These are phyloP conservation scores for Brachionus angularis DNA, from an alignment of 1,140 invertebrate species.

Conservation along the genomic window DNA sequence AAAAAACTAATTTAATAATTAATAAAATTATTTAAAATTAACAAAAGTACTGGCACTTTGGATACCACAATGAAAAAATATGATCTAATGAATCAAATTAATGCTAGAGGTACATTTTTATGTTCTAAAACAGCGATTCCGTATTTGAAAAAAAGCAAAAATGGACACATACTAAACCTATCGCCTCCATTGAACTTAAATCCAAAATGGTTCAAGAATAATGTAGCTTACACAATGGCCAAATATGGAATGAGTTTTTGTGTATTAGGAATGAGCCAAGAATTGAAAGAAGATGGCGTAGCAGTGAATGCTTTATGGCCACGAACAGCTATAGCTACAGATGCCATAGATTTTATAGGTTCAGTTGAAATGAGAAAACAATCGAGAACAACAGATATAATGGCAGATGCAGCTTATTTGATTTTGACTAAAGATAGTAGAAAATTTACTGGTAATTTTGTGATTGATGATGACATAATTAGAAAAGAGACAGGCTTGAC, in stretches of 20 bases:
- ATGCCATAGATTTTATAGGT: constrained; percentile 90
- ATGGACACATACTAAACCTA: constrained; percentile 89
- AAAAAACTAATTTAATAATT: too few relatives aligned
- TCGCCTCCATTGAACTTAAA: constrained; percentile 88
- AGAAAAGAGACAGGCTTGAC: constrained; percentile 69
- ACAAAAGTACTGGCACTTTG: constrained; percentile 66
- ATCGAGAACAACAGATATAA: constrained; percentile 80
- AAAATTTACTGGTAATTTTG: constrained; percentile 80
- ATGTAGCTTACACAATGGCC: constrained; percentile 95
- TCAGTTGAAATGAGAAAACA: constrained; percentile 64
- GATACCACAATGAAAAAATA: constrained; percentile 82
- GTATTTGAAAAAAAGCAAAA: constrained; percentile 72
- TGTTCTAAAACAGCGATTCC: constrained; percentile 83
- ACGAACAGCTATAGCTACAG: constrained; percentile 85
- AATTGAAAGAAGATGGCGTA: constrained; percentile 76
- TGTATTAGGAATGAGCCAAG: constrained; percentile 88
- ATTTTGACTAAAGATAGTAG: constrained; percentile 75
- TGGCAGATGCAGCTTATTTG: constrained; percentile 86
- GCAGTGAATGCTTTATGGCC: constrained; percentile 97
- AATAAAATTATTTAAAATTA: too few relatives aligned
- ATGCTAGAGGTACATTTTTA: constrained; percentile 58
- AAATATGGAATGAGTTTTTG: constrained; percentile 99
- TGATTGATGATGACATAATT: constrained; percentile 86
- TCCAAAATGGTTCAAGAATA: constrained; percentile 81
- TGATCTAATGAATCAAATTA: constrained; percentile 59